phyloP scores from a whole-genome alignment of 2,113 vertebrate genomes.

The Alaudala cheleensis region DNA sequence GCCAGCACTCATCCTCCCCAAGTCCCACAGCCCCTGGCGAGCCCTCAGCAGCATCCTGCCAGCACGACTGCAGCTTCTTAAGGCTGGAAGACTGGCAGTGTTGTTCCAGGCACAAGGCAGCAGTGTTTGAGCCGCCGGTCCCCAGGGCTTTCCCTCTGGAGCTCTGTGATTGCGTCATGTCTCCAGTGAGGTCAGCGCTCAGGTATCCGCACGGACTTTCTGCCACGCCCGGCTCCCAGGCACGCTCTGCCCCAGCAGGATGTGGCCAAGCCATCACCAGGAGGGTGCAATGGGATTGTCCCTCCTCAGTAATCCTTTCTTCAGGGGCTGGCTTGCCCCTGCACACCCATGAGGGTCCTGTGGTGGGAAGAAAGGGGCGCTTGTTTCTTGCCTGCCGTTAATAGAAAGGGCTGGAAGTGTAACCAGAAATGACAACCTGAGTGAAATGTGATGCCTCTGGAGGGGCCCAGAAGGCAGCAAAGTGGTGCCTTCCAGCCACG shows the following conservation, averaged over 20 bases:
- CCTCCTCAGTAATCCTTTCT: constrained; percentile 22
- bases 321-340: not conserved
- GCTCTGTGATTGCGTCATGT: constrained; percentile 57
- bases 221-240: not conserved
- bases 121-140: constrained; percentile 12
- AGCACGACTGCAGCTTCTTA: constrained; percentile 13
- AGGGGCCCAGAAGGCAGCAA: constrained; percentile 37
- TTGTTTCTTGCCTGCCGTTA: constrained; percentile 25
- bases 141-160: not conserved
- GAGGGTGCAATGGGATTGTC: not conserved
- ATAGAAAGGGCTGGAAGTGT: constrained; percentile 26
- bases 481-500: not conserved
- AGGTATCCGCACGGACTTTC: not conserved
- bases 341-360: accelerated
- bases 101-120: constrained; percentile 68
- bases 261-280: constrained; percentile 5
- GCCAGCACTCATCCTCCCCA: accelerated
- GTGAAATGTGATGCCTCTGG: constrained; percentile 32
- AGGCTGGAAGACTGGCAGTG: constrained; percentile 38
- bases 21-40: not conserved
- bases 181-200: constrained; percentile 65
- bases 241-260: not conserved
- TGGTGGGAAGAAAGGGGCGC: constrained; percentile 2
- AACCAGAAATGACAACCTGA: constrained; percentile 51
- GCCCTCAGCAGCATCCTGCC: not conserved